Evolutionary conservation across 2,113 vertebrate species (phyloP), one percentile per base, ranked within the genome.

Genomic region (Nerophis lumbriciformis): DNA sequence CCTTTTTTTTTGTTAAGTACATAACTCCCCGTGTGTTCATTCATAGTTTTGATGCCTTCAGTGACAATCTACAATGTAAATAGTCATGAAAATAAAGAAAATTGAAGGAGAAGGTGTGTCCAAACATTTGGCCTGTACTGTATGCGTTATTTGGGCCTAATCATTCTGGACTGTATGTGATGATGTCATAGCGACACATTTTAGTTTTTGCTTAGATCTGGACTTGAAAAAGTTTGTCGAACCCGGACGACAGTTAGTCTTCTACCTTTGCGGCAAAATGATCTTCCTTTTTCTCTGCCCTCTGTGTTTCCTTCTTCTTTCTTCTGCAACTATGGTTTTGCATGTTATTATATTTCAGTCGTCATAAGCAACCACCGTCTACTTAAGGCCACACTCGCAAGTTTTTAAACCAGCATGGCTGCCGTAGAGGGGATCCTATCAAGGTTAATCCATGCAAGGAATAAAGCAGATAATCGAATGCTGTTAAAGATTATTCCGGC

Each of bases 301-400:
- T 48, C 61, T 61, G 58, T 62, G 60, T 45, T 70, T 67, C 45
- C 55, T 63, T 42, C 49, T 71, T 63, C 55, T 60, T 69, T 58
- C 48, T 19, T 63, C 65, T 53, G 48, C 51, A 38, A 65, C 53
- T 61, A 63, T 51, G 61, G 67, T 70, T 83, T 73, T 76, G 69
- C 74, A 85, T 86, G 81, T 87, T 72, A 84, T 88, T 81, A 80
- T 82, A 79, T 81, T 85, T 85, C 85, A 82, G 78, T 80, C 82
- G 82, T 80, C 72, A 76, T 77, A 78, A 85, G 72, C 81, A 80
- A 85, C 76, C 77, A 81, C 85, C 77, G 81, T 85, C 60, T 58
- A 71, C 78, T 69, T 81, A 79, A 79, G 80, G 69, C 77, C 75
- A 72, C 65, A 73, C 63, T 72, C 84, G 19, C 69, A 63, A 72